phyloP scores from a whole-genome alignment of 1,140 invertebrate species.

The Hylaeus volcanicus region DNA sequence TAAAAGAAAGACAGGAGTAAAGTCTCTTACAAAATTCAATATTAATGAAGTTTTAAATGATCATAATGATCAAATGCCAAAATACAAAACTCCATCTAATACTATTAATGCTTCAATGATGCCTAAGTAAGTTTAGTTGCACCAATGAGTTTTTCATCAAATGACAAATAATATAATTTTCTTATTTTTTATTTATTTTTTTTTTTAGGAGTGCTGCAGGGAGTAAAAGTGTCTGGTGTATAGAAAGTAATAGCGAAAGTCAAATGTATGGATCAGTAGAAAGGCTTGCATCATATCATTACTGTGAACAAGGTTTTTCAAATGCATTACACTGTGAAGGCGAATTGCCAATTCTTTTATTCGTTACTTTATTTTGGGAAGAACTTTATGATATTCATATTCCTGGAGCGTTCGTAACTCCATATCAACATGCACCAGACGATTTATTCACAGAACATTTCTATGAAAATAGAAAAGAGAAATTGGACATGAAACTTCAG shows the following conservation, averaged over 20 bases:
- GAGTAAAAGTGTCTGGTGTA: constrained; percentile 68
- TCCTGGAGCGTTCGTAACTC: constrained; percentile 85
- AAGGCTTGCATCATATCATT: constrained; percentile 67
- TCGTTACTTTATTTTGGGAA: constrained; percentile 89
- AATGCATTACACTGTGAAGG: constrained; percentile 87
- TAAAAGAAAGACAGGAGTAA: constrained; percentile 63
- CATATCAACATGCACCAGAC: constrained; percentile 85
- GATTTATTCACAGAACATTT: constrained; percentile 86
- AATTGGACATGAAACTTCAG: constrained; percentile 82
- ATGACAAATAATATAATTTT: background rate
- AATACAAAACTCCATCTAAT: background rate
- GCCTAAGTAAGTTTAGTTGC: constrained; percentile 53
- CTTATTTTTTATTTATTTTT: constrained; percentile 29
- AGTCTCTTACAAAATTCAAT: constrained; percentile 21
- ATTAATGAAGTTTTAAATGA: constrained; percentile 11
- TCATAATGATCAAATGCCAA: background rate
- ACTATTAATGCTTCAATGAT: constrained; percentile 56
- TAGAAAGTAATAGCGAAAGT: constrained; percentile 46
- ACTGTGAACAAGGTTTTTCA: constrained; percentile 60
- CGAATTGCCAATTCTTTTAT: constrained; percentile 83
- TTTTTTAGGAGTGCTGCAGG: constrained; percentile 54
- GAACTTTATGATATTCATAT: constrained; percentile 84
- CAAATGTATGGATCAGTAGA: constrained; percentile 70
- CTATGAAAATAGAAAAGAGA: constrained; percentile 82
- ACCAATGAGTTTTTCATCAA: background rate